A percentile compares a stretch with the other conserved stretches of the same genome.
Conservation (phyloP, 2,113 vertebrate species). For the Dunckerocampus dactyliophorus region DNA sequence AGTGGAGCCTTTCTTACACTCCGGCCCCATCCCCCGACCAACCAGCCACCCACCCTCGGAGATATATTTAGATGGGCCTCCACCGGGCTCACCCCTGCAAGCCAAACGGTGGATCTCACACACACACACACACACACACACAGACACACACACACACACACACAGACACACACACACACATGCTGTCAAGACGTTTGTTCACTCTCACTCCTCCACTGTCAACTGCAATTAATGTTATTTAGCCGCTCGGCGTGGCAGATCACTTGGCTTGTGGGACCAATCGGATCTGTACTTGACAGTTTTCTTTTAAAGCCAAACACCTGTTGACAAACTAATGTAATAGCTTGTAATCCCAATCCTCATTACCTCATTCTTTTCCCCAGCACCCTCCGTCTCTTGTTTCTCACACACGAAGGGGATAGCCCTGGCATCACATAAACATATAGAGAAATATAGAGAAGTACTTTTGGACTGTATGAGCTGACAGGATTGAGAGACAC, state of each 20-base stretch:
- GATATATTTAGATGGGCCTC: conserved; percentile 59
- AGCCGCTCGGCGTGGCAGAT: conserved; percentile 46
- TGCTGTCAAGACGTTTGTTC: conserved; percentile 39
- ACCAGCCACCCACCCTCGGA: conserved; percentile 7
- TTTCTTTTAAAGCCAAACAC: conserved; percentile 6
- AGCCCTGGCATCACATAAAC: no score
- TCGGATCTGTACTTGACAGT: conserved; percentile 1
- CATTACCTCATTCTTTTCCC: neutral
- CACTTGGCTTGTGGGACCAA: neutral
- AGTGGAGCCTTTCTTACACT: conserved; percentile 28
- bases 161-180: conserved; percentile 11
- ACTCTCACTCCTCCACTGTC: conserved; percentile 47
- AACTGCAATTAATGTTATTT: conserved; percentile 61
- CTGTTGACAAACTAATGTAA: conserved; percentile 34
- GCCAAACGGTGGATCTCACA: conserved; percentile 32
- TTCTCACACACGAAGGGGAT: neutral
- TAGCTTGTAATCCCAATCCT: conserved; percentile 10
- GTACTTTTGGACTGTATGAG: no score
- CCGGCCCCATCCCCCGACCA: neutral
- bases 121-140: neutral
- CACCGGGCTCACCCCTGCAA: conserved; percentile 32
- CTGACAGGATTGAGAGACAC: no score
- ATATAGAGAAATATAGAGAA: no score
- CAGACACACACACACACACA: conserved; percentile 22
- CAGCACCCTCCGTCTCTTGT: neutral